Percentiles rank a stretch among this genome's conserved stretches.
Conservation (phyloP, 2,113 vertebrate species). For the Notarius quadriscutis region DNA sequence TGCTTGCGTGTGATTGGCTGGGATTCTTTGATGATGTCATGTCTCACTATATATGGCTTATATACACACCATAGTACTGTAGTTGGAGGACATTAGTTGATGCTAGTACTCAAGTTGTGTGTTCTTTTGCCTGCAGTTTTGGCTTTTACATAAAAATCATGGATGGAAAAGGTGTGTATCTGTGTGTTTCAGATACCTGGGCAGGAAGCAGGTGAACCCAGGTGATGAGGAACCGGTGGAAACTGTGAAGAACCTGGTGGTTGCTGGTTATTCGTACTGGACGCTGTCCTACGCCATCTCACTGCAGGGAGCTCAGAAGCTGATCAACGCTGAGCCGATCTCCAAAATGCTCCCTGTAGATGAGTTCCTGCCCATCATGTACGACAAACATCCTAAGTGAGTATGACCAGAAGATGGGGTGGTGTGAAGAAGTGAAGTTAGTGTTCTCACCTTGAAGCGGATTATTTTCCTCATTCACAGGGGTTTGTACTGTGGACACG, state of each 20-base stretch:
- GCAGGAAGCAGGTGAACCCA: constrained; percentile 89
- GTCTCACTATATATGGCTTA: too few species aligned
- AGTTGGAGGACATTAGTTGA: not conserved
- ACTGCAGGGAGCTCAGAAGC: constrained; percentile 83
- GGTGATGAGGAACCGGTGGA: constrained; percentile 79
- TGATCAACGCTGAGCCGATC: constrained; percentile 85
- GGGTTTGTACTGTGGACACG: not conserved
- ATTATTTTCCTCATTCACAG: not conserved
- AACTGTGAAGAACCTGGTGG: constrained; percentile 80
- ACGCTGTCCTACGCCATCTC: constrained; percentile 90
- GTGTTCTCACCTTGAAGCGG: not conserved
- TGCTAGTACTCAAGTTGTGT: not conserved
- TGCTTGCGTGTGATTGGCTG: not conserved
- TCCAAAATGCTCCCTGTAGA: constrained; percentile 95
- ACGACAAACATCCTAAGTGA: constrained; percentile 93
- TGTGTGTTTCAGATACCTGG: constrained; percentile 81
- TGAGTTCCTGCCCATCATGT: constrained; percentile 97
- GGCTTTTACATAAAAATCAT: too few species aligned
- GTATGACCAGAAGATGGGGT: constrained; percentile 42
- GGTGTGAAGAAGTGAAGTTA: not conserved
- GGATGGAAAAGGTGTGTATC: not conserved
- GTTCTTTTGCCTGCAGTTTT: too few species aligned
- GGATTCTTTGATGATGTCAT: not conserved
- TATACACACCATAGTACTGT: not conserved
- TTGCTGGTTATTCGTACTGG: constrained; percentile 90